Conservation (phyloP, 1,140 invertebrate species). For the Venustaconcha ellipsiformis region DNA sequence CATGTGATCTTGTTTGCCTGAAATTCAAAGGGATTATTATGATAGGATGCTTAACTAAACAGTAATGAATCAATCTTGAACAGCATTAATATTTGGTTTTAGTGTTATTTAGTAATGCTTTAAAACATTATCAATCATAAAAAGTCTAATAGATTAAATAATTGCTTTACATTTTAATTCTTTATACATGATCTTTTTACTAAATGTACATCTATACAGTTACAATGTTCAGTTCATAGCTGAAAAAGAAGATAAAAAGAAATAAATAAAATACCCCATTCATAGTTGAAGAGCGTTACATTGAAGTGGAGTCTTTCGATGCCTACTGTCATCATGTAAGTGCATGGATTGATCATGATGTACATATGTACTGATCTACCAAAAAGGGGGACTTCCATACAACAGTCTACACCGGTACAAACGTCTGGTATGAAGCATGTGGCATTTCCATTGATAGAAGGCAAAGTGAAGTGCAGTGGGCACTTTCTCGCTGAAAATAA, state of each 20-base stretch:
- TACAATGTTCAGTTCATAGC: too few relatives aligned
- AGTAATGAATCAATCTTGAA: too few relatives aligned
- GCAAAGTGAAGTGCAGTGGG: neutral
- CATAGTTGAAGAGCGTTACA: neutral
- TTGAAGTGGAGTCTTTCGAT: neutral
- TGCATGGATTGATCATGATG: neutral
- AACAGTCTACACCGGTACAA: neutral
- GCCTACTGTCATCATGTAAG: neutral
- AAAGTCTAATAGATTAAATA: too few relatives aligned
- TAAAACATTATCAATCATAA: too few relatives aligned
- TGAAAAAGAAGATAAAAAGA: neutral
- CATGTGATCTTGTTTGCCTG: conserved; percentile 6
- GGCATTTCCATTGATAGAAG: neutral
- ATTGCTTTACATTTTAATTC: too few relatives aligned
- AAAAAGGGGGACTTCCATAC: neutral
- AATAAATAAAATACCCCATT: neutral
- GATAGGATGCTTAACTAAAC: too few relatives aligned
- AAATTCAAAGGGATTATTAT: conserved; percentile 1
- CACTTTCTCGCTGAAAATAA: neutral
- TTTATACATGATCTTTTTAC: too few relatives aligned
- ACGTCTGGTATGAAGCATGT: neutral
- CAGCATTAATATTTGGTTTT: too few relatives aligned
- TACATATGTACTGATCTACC: neutral
- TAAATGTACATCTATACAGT: too few relatives aligned
- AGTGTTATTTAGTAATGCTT: too few relatives aligned